Base-by-base conservation (phyloP, 2,888 invertebrate genomes). In the Frankliniella intonsa region DNA sequence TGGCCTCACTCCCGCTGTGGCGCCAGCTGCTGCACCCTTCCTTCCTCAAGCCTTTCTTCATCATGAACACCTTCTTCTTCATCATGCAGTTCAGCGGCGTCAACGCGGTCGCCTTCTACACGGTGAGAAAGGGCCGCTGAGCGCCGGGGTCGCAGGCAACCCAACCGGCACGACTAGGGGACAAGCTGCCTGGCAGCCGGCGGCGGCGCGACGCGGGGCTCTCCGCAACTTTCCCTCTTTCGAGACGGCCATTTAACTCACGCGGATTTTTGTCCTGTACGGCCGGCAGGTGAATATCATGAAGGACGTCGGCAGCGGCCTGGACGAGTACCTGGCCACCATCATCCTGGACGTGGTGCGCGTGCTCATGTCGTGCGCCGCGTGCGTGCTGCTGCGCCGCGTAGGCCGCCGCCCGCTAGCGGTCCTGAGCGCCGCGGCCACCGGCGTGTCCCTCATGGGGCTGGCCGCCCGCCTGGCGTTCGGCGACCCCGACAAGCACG, bases 21-120 rank as follows among this genome's bases (percentile, higher is more conserved):
- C 69, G 69, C 9, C 69, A 76, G 69, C 69, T 76, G 22, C 69
- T 65, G 85, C 22, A 82, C 84, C 11, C 69, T 25, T 82, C 84
- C 14, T 89, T 93, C 79, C 85, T 91, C 50, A 91, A 90, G 84
- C 92, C 93, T 0, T 86, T 93, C 50, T 86, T 90, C 2, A 91
- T 93, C 79, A 90, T 94, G 88, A 90, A 91, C 81, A 87, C 91
- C 2, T 91, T 93, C 85, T 93, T 94, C 85, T 88, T 91, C 14
- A 91, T 92, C 11, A 91, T 92, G 83, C 94, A 94, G 86, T 91
- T 94, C 85, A 91, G 93, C 10, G 94, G 94, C 1, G 91, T 93
- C 0, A 93, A 93, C 84, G 93, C 93, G 0, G 90, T 94, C 0
- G 91, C 92, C 2, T 94, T 93, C 84, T 94, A 94, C 86, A 93